A percentile compares a stretch with the other conserved stretches of the same genome.
Conservation (phyloP, 2,888 invertebrate genomes). For the Drosophila neoperkinsi region DNA sequence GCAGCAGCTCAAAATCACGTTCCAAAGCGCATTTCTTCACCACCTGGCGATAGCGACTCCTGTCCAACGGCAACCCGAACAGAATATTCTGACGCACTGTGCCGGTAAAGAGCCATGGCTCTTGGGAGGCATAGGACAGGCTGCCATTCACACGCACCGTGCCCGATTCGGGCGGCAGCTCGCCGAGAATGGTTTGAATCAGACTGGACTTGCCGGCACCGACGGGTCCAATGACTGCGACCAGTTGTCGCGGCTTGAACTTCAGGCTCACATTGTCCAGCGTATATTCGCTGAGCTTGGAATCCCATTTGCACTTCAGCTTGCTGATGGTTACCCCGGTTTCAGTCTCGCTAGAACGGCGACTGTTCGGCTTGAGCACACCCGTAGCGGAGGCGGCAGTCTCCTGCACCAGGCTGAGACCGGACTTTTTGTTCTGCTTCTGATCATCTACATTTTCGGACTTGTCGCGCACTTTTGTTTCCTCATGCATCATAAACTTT, state of each 20-base stretch:
- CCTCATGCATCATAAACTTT: slow-evolving; percentile 88
- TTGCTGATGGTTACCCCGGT: slow-evolving; percentile 87
- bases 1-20: slow-evolving; percentile 87
- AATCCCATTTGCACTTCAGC: slow-evolving; percentile 90
- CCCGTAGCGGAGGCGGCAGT: slow-evolving; percentile 62
- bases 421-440: slow-evolving; percentile 46
- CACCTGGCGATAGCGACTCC: slow-evolving; percentile 87
- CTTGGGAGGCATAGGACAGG: slow-evolving; percentile 92
- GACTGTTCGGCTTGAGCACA: slow-evolving; percentile 65
- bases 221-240: slow-evolving; percentile 90
- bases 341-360: slow-evolving; percentile 68
- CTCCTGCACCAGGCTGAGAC: slow-evolving; percentile 65
- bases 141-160: slow-evolving; percentile 87
- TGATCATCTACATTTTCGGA: slow-evolving; percentile 71
- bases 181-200: slow-evolving; percentile 86
- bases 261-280: slow-evolving; percentile 88
- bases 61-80: slow-evolving; percentile 87
- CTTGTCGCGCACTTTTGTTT: slow-evolving; percentile 85
- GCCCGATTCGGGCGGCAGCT: slow-evolving; percentile 86
- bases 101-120: slow-evolving; percentile 94
- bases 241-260: slow-evolving; percentile 88
- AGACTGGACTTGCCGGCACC: slow-evolving; percentile 88
- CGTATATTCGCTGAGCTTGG: slow-evolving; percentile 88
- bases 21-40: slow-evolving; percentile 85
- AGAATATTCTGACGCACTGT: slow-evolving; percentile 88